Evolutionary conservation across 2,113 vertebrate genomes (phyloP), one percentile per base, ranked within the genome.

Genomic region (Macquaria ambigua): DNA sequence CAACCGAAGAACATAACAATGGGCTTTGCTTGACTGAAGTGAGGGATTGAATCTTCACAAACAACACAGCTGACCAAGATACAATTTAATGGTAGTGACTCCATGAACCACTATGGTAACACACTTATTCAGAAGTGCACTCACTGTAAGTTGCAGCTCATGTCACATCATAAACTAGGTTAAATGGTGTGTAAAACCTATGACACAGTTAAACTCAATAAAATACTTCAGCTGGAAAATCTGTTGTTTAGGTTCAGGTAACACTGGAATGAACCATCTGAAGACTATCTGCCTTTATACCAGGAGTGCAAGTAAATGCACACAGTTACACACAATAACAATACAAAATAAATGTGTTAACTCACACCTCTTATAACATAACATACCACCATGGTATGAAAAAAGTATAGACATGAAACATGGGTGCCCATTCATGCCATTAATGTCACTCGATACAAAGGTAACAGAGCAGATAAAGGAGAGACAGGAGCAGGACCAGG

Each of bases 181-280:
- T 76, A 77, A 85, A 89, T 87, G 79, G 43, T 41, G 85, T 31
- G 79, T 87, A 28, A 83, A 90, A 74, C 62, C 62, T 89, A 56
- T 34, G 77, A 39, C 68, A 55, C 15, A 4, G 20, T 61, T 41
- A 41, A 69, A 78, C 10, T 72, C 62, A 66, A 84, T 85, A 68
- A 88, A 85, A 74, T 15, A 61, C 69, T 43, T 56, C 34, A 68
- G 61, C 4, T 70, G 70, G 55, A 87, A 63, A 69, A 81, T 77
- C 66, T 86, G 76, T 8, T 46, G 25, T 43, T 75, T 1, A 2
- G 37, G 58, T 66, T 50, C 34, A 74, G 63, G 46, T n/a, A 25
- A 74, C 74, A 66, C 20, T 46, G 71, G 75, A 79, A 84, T 67
- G 52, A 39, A 69, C 46, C 53, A 18, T 21, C 11, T 46, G 39